Base-by-base conservation (phyloP, 2,797 vertebrate genomes). In the Poecilia wingei region DNA sequence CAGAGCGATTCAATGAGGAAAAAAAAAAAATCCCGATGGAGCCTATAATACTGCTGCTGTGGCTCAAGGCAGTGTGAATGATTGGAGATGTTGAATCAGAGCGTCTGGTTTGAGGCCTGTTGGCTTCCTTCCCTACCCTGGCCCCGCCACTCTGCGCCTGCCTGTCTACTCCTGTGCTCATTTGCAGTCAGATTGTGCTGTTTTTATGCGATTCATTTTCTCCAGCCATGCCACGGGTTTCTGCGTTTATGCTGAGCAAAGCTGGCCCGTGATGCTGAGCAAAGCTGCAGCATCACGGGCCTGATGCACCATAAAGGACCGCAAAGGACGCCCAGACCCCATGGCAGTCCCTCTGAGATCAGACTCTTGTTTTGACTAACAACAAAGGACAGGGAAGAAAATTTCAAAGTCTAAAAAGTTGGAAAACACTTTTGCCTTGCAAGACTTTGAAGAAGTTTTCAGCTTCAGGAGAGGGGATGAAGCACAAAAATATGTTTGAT, bases 251-350 rank as follows among this genome's bases (percentile, higher is more conserved):
- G n/a, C 82, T 1, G 57, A 80, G 87, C 84, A 84, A 90, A 93
- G 84, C 84, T 80, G 72, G n/a, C n/a, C n/a, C n/a, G n/a, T n/a
- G n/a, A n/a, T n/a, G n/a, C 82, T 1, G 57, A 80, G 87, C 84
- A 84, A 90, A 93, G 84, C 84, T 80, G 72, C 79, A 88, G 86
- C 82, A 92, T 92, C 89, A 77, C 72, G 39, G 16, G 76, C 79
- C 80, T 79, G 92, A 91, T 93, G 84, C 89, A 88, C 88, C 85
- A 82, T 93, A 89, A 92, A 92, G 88, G 83, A 90, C 82, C 84
- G 71, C 39, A 72, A 87, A 93, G 82, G 85, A 88, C 70, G 55
- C 64, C 79, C 77, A 86, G 74, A 79, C 78, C 75, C 55, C 82
- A 82, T 76, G 85, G 79, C 68, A 79, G 53, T 64, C 74, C 80